Evolutionary conservation across 2,888 invertebrate genomes (phyloP), one percentile per base, ranked within the genome.

Genomic region (Apotomis turbidana): DNA sequence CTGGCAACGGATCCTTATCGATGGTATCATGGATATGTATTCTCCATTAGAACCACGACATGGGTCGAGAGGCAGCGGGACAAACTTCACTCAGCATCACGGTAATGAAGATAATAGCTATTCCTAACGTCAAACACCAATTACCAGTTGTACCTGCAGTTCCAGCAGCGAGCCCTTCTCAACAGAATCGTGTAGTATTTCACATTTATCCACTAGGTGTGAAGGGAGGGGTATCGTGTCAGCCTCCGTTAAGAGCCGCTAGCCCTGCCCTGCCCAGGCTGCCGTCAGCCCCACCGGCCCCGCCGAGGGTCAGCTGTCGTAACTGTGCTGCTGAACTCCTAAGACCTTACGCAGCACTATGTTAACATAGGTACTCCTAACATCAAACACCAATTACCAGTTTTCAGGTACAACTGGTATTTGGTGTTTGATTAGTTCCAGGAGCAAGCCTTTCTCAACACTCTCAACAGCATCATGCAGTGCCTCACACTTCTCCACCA

Each of bases 391-490:
- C 55, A 64, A 74, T 84, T 84, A 85, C 82, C 87, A 82, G 76
- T 75, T 95, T 27, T 27, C 27, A 27, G 27, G 27, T 27, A 27
- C 27, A 27, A 27, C 27, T 27, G 27, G 27, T 27, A 27, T 27
- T 27, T 27, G 27, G 27, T 27, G 27, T 27, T 27, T 27, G 27
- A 27, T 27, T 27, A 27, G 27, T 27, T 96, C 95, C 49, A 95
- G 86, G 76, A 97, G 87, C n/a, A 96, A 95, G 4, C 96, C 97
- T 70, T 95, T 95, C 74, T 95, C 95, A 4, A 96, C 96, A 0
- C 95, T 95, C 74, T 95, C 95, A 4, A 96, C 96, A 0, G 97
- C 96, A 60, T 95, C 95, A 82, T 97, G 97, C 0, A 97, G 93
- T 57, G 96, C 94, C 63, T 96, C 95, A 74, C 97, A 97, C 87